These are phyloP conservation scores for Cyphomyrmex costatus DNA, from an alignment of 1,140 invertebrate species.

Conservation along the genomic window DNA sequence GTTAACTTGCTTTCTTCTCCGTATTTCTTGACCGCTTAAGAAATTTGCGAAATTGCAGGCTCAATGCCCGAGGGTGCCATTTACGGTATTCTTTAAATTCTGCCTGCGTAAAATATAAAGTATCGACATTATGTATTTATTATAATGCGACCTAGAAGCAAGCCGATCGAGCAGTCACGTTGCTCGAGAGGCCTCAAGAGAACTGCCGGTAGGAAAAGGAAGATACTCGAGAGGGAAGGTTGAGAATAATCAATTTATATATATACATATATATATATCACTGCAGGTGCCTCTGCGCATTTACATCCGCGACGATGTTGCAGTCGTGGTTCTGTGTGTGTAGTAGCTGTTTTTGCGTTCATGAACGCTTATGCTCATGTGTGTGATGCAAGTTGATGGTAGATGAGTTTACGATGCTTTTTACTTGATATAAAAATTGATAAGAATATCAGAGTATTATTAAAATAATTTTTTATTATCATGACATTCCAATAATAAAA, in stretches of 20 bases:
- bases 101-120: conserved; percentile 76
- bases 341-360: conserved; percentile 73
- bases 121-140: conserved; percentile 84
- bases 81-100: conserved; percentile 70
- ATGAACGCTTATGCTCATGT: conserved; percentile 58
- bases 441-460: background rate
- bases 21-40: conserved; percentile 44
- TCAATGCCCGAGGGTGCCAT: conserved; percentile 63
- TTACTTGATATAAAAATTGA: conserved; percentile 13
- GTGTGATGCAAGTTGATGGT: conserved; percentile 75
- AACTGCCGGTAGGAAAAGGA: conserved; percentile 40
- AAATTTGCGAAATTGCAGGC: conserved; percentile 70
- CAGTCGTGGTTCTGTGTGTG: conserved; percentile 79
- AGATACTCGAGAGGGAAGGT: conserved; percentile 44
- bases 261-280: no score
- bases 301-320: conserved; percentile 83
- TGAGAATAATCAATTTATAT: conserved; percentile 82
- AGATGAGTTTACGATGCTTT: conserved; percentile 38
- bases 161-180: conserved; percentile 64
- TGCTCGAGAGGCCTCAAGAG: conserved; percentile 59
- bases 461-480: background rate
- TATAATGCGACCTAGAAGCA: conserved; percentile 75
- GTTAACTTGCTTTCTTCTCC: background rate
- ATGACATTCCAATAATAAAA: background rate
- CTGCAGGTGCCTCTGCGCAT: conserved; percentile 83